These are phyloP conservation scores for Euclidia mi DNA, from an alignment of 2,888 invertebrate species.

Conservation along the genomic window DNA sequence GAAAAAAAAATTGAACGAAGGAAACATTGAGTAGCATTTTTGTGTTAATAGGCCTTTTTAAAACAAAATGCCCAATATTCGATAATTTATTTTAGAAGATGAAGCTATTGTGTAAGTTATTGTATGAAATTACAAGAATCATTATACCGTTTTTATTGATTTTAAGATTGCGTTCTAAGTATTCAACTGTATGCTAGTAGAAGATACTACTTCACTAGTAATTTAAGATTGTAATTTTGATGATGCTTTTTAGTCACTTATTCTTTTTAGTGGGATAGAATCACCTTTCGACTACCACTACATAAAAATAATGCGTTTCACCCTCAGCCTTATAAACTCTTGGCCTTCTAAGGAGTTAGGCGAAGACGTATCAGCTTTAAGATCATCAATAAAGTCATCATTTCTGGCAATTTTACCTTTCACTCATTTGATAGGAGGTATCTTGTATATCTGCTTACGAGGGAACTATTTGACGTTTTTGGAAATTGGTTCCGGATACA, in stretches of 20 bases:
- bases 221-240: too few relatives aligned
- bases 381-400: background rate
- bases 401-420: constrained; percentile 4
- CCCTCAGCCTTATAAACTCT: constrained; percentile 15
- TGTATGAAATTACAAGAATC: too few relatives aligned
- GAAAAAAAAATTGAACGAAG: too few relatives aligned
- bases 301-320: constrained; percentile 25
- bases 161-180: too few relatives aligned
- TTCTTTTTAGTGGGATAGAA: constrained; percentile 28
- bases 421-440: background rate
- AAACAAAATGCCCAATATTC: constrained; percentile 22
- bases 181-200: too few relatives aligned
- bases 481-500: constrained; percentile 33
- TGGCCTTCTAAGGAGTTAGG: constrained; percentile 36
- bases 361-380: background rate
- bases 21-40: too few relatives aligned
- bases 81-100: constrained; percentile 24
- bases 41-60: too few relatives aligned
- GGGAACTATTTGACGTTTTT: constrained; percentile 18
- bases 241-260: too few relatives aligned
- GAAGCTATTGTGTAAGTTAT: constrained; percentile 33
- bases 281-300: constrained; percentile 27
- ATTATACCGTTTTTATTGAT: too few relatives aligned
- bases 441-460: constrained; percentile 1
- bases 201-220: too few relatives aligned